Evolutionary conservation across 2,888 invertebrate species (phyloP), one percentile per base, ranked within the genome.

Genomic region (Tromatobia lineatoria): DNA sequence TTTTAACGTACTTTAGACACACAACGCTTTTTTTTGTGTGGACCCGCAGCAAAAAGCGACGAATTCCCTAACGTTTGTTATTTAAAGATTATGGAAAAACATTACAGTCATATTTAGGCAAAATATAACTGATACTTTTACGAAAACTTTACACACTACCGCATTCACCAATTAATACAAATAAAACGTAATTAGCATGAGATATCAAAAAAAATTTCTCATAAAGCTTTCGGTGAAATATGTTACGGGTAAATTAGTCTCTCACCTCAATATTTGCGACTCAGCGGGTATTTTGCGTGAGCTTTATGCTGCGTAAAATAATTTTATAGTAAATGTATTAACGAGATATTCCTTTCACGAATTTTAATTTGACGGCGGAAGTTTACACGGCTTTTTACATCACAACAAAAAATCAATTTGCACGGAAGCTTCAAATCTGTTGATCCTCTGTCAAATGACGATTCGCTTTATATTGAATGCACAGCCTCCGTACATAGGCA

Each of bases 391-490:
- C 0, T n/a, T 34, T 61, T 61, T 29, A 29, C 34, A 61, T 61
- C 18, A 6, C 15, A n/a, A 61, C 59, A 15, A 29, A 34, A 34
- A 61, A 61, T 34, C 38, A 34, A 64, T 15, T 38, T 38, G 15
- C 20, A 10, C 38, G 18, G 11, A 10, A n/a, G 64, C 64, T 1
- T 18, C 18, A 38, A 38, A 64, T 64, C 64, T 20, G 64, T 64
- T 64, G 38, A 64, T 42, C 18, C 38, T 38, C 29, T 18, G 61
- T 61, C 18, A 34, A 61, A 61, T 18, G 34, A 34, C 34, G 59
- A 38, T 64, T 38, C 38, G 64, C 18, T 67, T 45, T 15, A 67
- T 45, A 67, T 67, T 45, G 47, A 67, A 25, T 15, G 4, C 38
- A 67, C 23, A 23, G 25, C 47, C 47, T 47, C n/a, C 45, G 47